phyloP scores from a whole-genome alignment of 2,113 vertebrate genomes.

The Pseudorectes ferrugineus region DNA sequence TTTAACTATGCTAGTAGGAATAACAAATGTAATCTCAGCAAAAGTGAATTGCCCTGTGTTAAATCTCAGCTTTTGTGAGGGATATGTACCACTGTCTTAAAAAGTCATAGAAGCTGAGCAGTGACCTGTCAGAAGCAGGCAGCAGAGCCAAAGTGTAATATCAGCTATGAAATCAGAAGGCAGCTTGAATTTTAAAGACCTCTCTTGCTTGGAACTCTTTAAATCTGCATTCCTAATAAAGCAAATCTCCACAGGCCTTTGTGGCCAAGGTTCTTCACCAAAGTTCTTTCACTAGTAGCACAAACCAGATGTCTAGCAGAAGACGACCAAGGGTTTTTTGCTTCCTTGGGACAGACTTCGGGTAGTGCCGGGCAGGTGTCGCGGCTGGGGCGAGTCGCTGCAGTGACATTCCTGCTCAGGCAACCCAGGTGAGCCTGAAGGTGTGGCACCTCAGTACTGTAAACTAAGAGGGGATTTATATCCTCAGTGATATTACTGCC shows the following conservation, averaged over 20 bases:
- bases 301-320: fast-evolving
- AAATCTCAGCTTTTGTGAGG: background rate
- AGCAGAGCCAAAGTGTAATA: background rate
- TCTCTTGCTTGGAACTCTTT: background rate
- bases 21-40: background rate
- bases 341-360: background rate
- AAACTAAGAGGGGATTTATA: no score
- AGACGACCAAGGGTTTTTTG: fast-evolving
- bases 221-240: background rate
- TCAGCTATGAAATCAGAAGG: background rate
- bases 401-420: background rate
- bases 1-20: background rate
- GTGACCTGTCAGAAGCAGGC: background rate
- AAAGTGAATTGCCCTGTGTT: background rate
- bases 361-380: background rate
- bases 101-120: background rate
- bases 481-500: no score
- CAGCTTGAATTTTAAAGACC: background rate
- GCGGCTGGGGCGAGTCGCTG: fast-evolving
- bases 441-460: no score
- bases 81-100: background rate
- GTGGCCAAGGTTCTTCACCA: background rate
- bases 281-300: background rate
- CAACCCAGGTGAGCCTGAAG: background rate
- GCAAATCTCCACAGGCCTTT: background rate